phyloP scores from a whole-genome alignment of 2,888 invertebrate species.

The Ephialtes manifestator region DNA sequence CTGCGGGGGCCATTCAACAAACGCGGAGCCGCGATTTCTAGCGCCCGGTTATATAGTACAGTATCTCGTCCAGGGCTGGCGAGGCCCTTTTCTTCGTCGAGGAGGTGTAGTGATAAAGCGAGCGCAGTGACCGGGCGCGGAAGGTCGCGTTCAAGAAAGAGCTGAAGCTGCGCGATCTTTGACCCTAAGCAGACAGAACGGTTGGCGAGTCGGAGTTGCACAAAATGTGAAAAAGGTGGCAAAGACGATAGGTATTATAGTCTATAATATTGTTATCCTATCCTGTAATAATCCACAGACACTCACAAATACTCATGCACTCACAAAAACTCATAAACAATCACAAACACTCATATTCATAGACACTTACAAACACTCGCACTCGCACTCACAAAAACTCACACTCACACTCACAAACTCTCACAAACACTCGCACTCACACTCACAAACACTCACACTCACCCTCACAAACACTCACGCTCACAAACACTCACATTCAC shows the following conservation, averaged over 20 bases:
- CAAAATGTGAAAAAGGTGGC: conserved; percentile 1
- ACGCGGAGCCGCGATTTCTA: conserved; percentile 30
- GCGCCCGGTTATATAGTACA: conserved; percentile 40
- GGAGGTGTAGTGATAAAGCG: conserved; percentile 58
- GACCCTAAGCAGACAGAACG: not conserved
- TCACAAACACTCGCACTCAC: too few species aligned
- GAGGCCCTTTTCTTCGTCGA: conserved; percentile 46
- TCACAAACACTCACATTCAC: too few species aligned
- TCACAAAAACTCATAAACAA: too few species aligned
- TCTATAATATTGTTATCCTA: not conserved
- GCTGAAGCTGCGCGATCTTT: conserved; percentile 40
- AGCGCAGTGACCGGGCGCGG: conserved; percentile 25
- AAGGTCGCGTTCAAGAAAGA: conserved; percentile 53
- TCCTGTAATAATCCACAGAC: too few species aligned
- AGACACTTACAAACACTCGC: too few species aligned
- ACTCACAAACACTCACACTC: too few species aligned
- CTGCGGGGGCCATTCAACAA: conserved; percentile 47
- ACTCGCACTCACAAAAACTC: too few species aligned
- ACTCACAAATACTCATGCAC: too few species aligned
- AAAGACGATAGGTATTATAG: not conserved
- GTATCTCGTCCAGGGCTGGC: conserved; percentile 49
- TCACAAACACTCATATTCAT: too few species aligned
- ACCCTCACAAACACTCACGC: too few species aligned
- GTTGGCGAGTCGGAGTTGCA: not conserved
- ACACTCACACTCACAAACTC: too few species aligned